phyloP scores from a whole-genome alignment of 2,113 vertebrate genomes.

The Mus pahari region DNA sequence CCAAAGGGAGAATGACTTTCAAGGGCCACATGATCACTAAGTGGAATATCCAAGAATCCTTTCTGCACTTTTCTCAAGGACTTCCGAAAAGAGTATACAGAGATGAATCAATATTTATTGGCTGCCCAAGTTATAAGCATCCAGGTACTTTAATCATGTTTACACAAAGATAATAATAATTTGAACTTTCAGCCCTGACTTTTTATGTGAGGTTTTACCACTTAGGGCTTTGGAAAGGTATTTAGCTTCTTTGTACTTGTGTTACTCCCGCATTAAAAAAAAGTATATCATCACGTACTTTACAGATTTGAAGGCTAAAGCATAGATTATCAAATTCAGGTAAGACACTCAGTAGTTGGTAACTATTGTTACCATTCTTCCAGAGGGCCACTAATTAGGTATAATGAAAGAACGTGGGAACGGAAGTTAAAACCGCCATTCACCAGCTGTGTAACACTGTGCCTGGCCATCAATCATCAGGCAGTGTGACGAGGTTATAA shows the following conservation, averaged over 20 bases:
- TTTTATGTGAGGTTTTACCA: slow-evolving; percentile 22
- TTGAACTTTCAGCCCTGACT: not conserved
- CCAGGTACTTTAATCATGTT: slow-evolving; percentile 45
- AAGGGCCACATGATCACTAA: slow-evolving; percentile 13
- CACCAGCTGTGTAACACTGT: slow-evolving; percentile 32
- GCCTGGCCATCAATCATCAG: slow-evolving; percentile 9
- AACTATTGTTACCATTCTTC: slow-evolving; percentile 68
- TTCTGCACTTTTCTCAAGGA: slow-evolving; percentile 33
- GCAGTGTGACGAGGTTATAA: not conserved
- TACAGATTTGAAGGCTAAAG: not conserved
- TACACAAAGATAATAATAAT: slow-evolving; percentile 15
- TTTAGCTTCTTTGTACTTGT: slow-evolving; percentile 55
- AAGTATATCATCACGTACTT: not conserved
- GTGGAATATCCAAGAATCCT: not conserved
- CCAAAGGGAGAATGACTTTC: slow-evolving; percentile 45
- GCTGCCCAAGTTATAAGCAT: slow-evolving; percentile 29
- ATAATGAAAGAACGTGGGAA: slow-evolving; percentile 58
- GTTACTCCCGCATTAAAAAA: slow-evolving; percentile 33
- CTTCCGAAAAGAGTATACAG: not conserved
- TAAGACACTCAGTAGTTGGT: not conserved
- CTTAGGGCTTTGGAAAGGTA: slow-evolving; percentile 10
- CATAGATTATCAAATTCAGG: not conserved
- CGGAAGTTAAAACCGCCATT: slow-evolving; percentile 73
- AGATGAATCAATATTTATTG: slow-evolving; percentile 55
- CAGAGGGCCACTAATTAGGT: not conserved